Evolutionary conservation across 64 coral and sea anemone species (phyloP).

Genomic region (Pachyseris speciosa): DNA sequence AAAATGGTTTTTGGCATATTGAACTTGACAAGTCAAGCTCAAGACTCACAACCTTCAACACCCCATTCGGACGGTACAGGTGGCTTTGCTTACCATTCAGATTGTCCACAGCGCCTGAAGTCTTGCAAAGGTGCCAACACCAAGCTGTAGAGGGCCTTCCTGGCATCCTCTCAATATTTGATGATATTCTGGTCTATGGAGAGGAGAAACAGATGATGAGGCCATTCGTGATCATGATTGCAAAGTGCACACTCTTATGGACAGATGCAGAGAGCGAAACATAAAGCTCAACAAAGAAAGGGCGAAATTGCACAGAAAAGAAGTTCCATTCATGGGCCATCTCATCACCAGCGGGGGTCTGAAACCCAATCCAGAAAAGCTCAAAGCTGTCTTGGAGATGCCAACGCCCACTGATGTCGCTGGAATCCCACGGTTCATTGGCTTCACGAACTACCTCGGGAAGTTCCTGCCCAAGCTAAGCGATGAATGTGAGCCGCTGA

Average conservation of each 20-base stretch:
- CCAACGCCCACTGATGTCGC: constrained; percentile 15
- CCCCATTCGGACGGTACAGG: background rate
- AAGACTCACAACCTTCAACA: constrained; percentile 38
- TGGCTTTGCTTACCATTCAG: constrained; percentile 13
- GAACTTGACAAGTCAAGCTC: background rate
- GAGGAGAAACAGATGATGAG: constrained; percentile 10
- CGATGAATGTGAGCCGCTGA: background rate
- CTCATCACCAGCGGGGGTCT: background rate
- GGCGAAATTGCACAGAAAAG: background rate
- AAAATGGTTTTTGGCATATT: constrained; percentile 18
- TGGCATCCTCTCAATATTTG: constrained; percentile 15
- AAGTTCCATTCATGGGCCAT: constrained; percentile 7
- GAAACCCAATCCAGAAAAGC: background rate
- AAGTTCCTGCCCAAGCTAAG: constrained; percentile 29
- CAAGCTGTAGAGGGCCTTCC: constrained; percentile 20
- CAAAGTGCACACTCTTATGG: constrained; percentile 20
- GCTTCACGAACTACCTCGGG: background rate
- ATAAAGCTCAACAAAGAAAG: constrained; percentile 8
- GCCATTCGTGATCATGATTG: constrained; percentile 5
- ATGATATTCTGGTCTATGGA: constrained; percentile 22
- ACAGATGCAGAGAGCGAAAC: constrained; percentile 33
- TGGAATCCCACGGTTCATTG: background rate
- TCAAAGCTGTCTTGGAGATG: background rate
- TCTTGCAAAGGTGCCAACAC: constrained; percentile 15
- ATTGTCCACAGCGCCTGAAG: constrained; percentile 2